Base-by-base conservation (phyloP, 2,113 vertebrate species). In the Thunnus thynnus region DNA sequence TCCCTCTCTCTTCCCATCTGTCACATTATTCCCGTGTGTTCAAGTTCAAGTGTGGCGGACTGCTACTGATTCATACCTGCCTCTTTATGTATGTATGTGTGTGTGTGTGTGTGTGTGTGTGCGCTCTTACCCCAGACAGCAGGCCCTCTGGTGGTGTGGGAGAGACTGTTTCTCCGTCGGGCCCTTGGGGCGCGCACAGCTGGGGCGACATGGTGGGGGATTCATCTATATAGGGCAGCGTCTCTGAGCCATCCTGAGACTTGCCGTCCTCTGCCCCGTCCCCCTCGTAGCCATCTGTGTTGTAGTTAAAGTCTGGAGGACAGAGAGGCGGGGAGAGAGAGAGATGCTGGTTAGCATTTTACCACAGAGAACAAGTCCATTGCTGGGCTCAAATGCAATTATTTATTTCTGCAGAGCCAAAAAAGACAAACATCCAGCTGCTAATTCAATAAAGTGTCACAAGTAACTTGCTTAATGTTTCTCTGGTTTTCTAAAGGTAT, bases 151-250 rank as follows among this genome's bases (percentile, higher is more conserved):
- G 91, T 36, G 97, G 97, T 1, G 95, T 96, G 66, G 98, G 97
- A 0, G 96, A 98, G 17, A 97, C 80, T 0, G 88, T 68, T 25
- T 96, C 96, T 11, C 96, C 92, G 1, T 97, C 96, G 10, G 96
- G 96, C 82, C 95, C 93, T 0, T 96, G 96, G 82, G 97, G 95
- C 50, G 96, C 92, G 0, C 98, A 97, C 94, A 99, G 96, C 91
- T 98, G 97, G 27, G 98, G 98, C 0, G 98, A 99, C 97, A 99
- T 99, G 90, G 98, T 99, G 89, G 98, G 98, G 0, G 98, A 99
- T 86, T 99, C 98, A 0, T 99, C 98, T 64, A 99, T 99, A 90
- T 96, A 99, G 3, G 98, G 98, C 97, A 99, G 97, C 62, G 98
- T 97, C 94, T 99, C 98, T 0, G 97, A 98, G 92, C 97, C 96